These are phyloP conservation scores for Dendrolimus pini DNA, from an alignment of 2,888 invertebrate genomes.

Conservation along the genomic window DNA sequence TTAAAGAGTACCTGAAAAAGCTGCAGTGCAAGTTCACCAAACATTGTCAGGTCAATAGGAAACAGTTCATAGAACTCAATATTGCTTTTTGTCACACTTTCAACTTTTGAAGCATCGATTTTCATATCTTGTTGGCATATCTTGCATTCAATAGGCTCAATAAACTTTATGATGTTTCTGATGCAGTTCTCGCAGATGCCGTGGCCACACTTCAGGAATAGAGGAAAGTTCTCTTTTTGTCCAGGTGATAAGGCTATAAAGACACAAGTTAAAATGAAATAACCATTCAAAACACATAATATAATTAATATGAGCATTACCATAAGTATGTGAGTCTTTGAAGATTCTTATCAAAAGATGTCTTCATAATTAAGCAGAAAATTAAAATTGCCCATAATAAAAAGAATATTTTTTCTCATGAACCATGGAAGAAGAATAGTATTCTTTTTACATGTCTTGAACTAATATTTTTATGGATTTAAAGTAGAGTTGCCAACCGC, in stretches of 20 bases:
- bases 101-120: constrained; percentile 25
- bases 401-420: no score
- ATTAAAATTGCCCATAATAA: no score
- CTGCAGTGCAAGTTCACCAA: constrained; percentile 51
- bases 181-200: constrained; percentile 81
- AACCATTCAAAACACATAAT: no score
- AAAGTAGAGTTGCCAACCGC: no score
- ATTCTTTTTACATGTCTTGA: no score
- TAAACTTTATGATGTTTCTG: constrained; percentile 41
- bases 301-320: no score
- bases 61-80: constrained; percentile 39
- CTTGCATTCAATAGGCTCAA: constrained; percentile 64
- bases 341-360: no score
- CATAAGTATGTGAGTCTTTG: no score
- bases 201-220: constrained; percentile 81
- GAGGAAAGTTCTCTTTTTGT: constrained; percentile 59
- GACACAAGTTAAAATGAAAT: no score
- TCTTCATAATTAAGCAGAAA: no score
- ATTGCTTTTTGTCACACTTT: constrained; percentile 29
- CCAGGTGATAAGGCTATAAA: constrained; percentile 29
- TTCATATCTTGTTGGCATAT: constrained; percentile 56
- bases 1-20: constrained; percentile 32
- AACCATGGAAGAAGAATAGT: no score
- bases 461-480: no score
- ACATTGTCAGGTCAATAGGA: constrained; percentile 49